Conservation (phyloP, 1,140 invertebrate genomes). For the Plectus sambesii region DNA sequence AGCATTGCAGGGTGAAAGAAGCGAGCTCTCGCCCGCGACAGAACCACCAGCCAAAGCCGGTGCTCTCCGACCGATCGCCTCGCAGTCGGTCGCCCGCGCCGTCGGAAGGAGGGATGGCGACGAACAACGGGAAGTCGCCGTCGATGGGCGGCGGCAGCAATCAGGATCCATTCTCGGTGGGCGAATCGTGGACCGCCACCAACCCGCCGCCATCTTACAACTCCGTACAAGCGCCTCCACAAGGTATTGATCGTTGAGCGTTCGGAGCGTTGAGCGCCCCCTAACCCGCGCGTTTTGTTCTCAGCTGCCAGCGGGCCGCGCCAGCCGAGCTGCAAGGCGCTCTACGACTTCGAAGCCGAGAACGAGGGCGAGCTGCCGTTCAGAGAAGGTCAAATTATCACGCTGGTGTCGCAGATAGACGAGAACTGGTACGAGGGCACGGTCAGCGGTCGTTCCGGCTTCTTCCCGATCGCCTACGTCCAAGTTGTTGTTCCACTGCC, state of each 20-base stretch:
- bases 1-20: neutral
- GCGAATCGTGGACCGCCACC: neutral
- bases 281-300: neutral
- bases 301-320: neutral
- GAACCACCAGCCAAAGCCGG: neutral
- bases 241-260: no score
- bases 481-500: constrained; percentile 32
- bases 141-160: neutral
- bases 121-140: neutral
- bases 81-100: neutral
- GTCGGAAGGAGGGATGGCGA: neutral
- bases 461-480: constrained; percentile 41
- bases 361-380: constrained; percentile 40
- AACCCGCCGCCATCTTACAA: neutral
- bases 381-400: constrained; percentile 42
- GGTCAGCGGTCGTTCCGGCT: constrained; percentile 37
- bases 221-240: no score
- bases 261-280: no score
- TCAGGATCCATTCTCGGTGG: no score
- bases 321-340: constrained; percentile 29
- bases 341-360: constrained; percentile 32
- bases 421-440: constrained; percentile 44
- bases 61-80: neutral
- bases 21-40: neutral
- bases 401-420: constrained; percentile 38